These are phyloP conservation scores for Actias luna DNA, from an alignment of 2,888 invertebrate species.

Conservation along the genomic window DNA sequence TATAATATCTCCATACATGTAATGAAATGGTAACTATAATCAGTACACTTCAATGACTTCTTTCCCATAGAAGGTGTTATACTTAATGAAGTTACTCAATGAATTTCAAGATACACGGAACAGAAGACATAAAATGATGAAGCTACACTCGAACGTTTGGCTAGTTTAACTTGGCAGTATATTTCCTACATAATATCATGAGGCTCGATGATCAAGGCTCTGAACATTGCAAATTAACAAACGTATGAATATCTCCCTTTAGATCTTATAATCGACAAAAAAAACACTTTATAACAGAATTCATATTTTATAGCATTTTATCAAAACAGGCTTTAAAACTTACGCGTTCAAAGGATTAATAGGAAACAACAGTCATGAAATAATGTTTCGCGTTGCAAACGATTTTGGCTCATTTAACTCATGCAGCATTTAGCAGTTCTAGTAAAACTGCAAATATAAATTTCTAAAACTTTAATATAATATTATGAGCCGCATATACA, in stretches of 20 bases:
- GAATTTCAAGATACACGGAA: too few species aligned
- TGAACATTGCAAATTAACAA: background rate
- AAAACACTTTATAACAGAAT: background rate
- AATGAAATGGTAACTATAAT: background rate
- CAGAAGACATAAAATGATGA: too few species aligned
- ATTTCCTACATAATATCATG: background rate
- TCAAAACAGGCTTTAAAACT: conserved; percentile 33
- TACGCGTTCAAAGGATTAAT: conserved; percentile 42
- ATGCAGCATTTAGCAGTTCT: conserved; percentile 53
- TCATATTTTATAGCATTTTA: conserved; percentile 11
- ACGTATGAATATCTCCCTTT: too few species aligned
- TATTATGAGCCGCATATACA: too few species aligned
- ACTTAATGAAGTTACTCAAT: background rate
- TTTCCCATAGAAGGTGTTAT: background rate
- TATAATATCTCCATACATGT: background rate
- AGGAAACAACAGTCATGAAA: conserved; percentile 47
- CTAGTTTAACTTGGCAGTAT: background rate
- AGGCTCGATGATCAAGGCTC: background rate
- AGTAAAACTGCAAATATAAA: conserved; percentile 46
- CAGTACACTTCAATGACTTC: background rate
- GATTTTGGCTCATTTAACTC: conserved; percentile 59
- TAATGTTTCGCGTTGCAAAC: conserved; percentile 36
- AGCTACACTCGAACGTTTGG: background rate
- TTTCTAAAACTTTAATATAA: too few species aligned
- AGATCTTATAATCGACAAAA: too few species aligned